These are phyloP conservation scores for Falco columbarius DNA, from an alignment of 2,797 vertebrate genomes.

Conservation along the genomic window DNA sequence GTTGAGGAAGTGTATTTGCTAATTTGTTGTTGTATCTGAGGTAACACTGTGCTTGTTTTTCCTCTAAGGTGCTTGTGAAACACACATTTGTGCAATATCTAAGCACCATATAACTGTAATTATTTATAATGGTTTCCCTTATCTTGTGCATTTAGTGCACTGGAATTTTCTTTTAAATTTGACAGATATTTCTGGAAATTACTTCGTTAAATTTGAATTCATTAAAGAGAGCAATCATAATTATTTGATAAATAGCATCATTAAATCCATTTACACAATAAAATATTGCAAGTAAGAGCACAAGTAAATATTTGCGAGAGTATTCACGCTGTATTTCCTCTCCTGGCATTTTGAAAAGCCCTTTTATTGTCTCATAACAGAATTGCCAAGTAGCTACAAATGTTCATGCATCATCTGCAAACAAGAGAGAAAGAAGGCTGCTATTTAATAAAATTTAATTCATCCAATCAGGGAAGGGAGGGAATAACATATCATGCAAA, in stretches of 20 bases:
- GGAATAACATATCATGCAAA: not conserved
- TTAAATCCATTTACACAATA: constrained; percentile 55
- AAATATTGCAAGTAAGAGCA: constrained; percentile 36
- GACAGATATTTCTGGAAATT: constrained; percentile 49
- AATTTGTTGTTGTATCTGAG: not conserved
- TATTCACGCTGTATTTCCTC: constrained; percentile 48
- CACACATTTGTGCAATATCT: not conserved
- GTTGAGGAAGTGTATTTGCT: not conserved
- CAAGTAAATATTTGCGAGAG: constrained; percentile 60
- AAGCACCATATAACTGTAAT: not conserved
- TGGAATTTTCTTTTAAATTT: constrained; percentile 44
- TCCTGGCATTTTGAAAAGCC: constrained; percentile 56
- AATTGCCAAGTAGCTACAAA: constrained; percentile 57
- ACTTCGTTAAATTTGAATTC: constrained; percentile 27
- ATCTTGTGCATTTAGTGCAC: not conserved
- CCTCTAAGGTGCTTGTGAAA: not conserved
- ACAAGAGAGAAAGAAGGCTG: constrained; percentile 14
- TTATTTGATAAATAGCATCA: constrained; percentile 62
- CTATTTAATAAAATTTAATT: constrained; percentile 19
- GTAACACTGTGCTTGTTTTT: not conserved
- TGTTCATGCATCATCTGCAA: constrained; percentile 48
- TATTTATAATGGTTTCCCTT: not conserved
- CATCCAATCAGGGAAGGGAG: constrained; percentile 3
- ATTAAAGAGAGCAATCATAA: constrained; percentile 34
- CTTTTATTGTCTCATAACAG: constrained; percentile 56